phyloP scores from a whole-genome alignment of 2,113 vertebrate species.

The Alligator mississippiensis region DNA sequence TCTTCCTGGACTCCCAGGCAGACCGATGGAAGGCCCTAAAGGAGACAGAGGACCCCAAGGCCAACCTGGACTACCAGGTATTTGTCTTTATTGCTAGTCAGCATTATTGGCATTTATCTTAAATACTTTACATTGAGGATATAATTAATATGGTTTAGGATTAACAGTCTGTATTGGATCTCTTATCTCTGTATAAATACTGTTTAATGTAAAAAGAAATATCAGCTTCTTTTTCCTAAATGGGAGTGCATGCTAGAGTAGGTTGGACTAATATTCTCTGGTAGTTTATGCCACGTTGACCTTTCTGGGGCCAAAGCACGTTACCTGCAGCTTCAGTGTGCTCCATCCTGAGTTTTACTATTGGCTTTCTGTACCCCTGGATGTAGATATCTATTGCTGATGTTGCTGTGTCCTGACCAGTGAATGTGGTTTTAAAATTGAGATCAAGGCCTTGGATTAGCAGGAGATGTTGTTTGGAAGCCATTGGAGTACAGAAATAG shows the following conservation, averaged over 20 bases:
- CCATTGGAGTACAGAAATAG: neutral
- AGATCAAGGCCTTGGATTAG: neutral
- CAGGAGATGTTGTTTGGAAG: neutral
- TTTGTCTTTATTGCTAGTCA: neutral
- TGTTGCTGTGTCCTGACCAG: neutral
- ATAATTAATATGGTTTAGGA: neutral
- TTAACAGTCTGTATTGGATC: neutral
- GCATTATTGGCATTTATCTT: neutral
- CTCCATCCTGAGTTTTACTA: neutral
- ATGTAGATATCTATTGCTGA: neutral
- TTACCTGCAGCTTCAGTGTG: neutral
- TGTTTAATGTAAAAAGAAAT: neutral
- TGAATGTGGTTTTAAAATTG: neutral
- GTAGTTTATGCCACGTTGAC: neutral
- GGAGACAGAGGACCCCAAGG: conserved; percentile 90
- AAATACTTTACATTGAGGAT: neutral
- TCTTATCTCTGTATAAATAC: neutral
- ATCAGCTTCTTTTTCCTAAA: neutral
- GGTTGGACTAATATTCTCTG: neutral
- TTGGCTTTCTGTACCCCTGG: fast-evolving
- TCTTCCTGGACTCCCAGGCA: conserved; percentile 83
- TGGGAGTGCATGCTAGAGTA: neutral
- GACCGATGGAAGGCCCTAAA: conserved; percentile 88
- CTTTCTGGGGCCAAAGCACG: neutral
- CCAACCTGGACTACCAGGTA: conserved; percentile 87